These are phyloP conservation scores for Netelia virgata DNA, from an alignment of 2,888 invertebrate genomes.

Conservation along the genomic window DNA sequence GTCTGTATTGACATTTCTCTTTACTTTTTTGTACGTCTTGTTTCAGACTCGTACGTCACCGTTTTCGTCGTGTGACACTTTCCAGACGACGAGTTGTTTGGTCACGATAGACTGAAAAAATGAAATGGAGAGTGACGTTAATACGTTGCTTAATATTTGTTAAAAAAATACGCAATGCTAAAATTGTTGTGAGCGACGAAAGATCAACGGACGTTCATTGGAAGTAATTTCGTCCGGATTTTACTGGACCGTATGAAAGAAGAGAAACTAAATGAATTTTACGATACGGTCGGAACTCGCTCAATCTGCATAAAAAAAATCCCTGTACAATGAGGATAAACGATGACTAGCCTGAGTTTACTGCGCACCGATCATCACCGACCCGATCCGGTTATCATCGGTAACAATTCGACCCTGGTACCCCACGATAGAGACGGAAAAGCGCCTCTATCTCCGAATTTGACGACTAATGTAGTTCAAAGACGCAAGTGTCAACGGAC, in stretches of 20 bases:
- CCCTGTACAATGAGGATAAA: background rate
- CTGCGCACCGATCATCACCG: conserved; percentile 31
- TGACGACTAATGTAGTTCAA: background rate
- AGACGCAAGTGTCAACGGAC: background rate
- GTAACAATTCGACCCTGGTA: background rate
- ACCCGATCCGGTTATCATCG: conserved; percentile 58
- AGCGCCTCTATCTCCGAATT: background rate
- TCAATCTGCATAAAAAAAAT: background rate
- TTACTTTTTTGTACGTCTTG: background rate
- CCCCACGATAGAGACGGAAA: conserved; percentile 5
- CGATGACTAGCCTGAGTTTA: background rate
- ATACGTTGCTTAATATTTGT: background rate
- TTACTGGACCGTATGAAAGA: conserved; percentile 1
- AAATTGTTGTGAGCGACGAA: background rate
- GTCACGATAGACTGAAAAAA: background rate
- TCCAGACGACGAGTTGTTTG: conserved; percentile 15
- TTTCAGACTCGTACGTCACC: conserved; percentile 24
- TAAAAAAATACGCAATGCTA: background rate
- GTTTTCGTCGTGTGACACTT: background rate
- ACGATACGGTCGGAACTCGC: background rate
- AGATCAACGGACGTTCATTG: background rate
- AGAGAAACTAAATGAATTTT: conserved; percentile 1
- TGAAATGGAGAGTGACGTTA: background rate
- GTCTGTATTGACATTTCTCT: conserved; percentile 19
- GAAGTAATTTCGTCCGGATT: conserved; percentile 15